A percentile compares a stretch with the other conserved stretches of the same genome.
Conservation (phyloP, 2,888 invertebrate genomes). For the Macrostomum cliftonense region DNA sequence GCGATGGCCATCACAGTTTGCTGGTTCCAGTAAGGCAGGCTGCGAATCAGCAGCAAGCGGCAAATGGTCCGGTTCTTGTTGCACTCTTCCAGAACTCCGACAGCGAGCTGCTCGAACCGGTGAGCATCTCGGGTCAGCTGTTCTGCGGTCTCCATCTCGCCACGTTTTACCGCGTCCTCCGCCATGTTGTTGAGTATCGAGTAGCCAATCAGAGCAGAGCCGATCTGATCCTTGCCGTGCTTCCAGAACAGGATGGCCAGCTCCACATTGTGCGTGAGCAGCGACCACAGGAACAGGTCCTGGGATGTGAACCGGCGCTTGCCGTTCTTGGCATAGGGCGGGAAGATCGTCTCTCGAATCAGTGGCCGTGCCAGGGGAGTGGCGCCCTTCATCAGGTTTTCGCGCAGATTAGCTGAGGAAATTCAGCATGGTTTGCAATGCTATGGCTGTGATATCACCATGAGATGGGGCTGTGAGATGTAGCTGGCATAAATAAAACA, state of each 20-base stretch:
- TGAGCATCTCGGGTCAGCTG: too few species aligned
- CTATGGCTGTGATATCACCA: too few species aligned
- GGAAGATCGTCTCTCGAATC: neutral
- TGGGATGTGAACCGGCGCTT: conserved; percentile 17
- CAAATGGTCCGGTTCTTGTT: conserved; percentile 22
- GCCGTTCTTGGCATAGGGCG: neutral
- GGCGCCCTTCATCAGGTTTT: too few species aligned
- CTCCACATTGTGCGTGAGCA: conserved; percentile 28
- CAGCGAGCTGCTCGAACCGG: too few species aligned
- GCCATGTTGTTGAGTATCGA: conserved; percentile 1
- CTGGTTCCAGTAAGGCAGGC: conserved; percentile 21
- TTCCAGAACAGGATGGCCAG: conserved; percentile 31
- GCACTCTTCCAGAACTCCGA: conserved; percentile 13
- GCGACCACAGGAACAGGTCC: conserved; percentile 33
- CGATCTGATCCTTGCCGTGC: conserved; percentile 27
- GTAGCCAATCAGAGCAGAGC: conserved; percentile 7
- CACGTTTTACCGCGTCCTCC: neutral
- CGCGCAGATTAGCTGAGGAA: too few species aligned
- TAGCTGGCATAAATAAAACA: too few species aligned
- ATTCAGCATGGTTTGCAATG: too few species aligned
- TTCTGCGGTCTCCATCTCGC: conserved; percentile 4
- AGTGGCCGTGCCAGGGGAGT: too few species aligned
- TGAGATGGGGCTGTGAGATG: too few species aligned
- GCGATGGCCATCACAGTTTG: conserved; percentile 28
- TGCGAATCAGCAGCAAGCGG: conserved; percentile 23